Base-by-base conservation (phyloP, 2,113 vertebrate genomes). In the Myiagra hebetior region DNA sequence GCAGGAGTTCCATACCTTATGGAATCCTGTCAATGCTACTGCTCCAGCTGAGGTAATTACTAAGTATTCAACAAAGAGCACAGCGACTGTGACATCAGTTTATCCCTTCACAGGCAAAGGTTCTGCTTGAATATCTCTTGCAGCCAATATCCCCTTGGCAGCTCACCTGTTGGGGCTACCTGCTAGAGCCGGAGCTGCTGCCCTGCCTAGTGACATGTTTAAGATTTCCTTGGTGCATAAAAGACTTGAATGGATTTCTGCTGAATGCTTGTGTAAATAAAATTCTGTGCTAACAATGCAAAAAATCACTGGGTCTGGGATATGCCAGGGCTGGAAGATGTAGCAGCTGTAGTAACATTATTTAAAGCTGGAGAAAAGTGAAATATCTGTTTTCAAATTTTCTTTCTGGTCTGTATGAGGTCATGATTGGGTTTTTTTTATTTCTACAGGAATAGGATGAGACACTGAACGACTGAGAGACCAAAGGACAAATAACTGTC, bases 381-480 rank as follows among this genome's bases (percentile, higher is more conserved):
- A 76, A 89, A 86, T 14, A 0, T 37, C 10, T 49, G 7, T 27
- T 85, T 85, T 70, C 4, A 37, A 7, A 3, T 37, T 53, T 62
- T 74, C 16, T 85, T 70, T 85, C 33, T 67, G 41, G 4, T 3
- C 42, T 69, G 24, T 35, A 4, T 81, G 39, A 74, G 20, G 16
- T 21, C 69, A 47, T 13, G 21, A 41, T 28, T 4, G 1, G 3
- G 3, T 49, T n/a, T 3, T 73, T 79, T 87, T 69, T 20, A 20
- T 73, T 49, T 56, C 55, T 60, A 0, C 16, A 26, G 11, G 20
- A 53, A 64, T 31, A 46, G 23, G 30, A 55, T 28, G 9, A 84
- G n/a, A 53, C 19, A 41, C 0, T 30, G 15, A 60, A 44, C 1
- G 2, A 16, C 15, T 57, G 4, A 35, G 10, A 63, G 4, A 33